Percentiles rank a stretch among this genome's conserved stretches.
Evolutionary conservation across 2,888 invertebrate genomes (phyloP).

Genomic region (Drosophila neonasuta): DNA sequence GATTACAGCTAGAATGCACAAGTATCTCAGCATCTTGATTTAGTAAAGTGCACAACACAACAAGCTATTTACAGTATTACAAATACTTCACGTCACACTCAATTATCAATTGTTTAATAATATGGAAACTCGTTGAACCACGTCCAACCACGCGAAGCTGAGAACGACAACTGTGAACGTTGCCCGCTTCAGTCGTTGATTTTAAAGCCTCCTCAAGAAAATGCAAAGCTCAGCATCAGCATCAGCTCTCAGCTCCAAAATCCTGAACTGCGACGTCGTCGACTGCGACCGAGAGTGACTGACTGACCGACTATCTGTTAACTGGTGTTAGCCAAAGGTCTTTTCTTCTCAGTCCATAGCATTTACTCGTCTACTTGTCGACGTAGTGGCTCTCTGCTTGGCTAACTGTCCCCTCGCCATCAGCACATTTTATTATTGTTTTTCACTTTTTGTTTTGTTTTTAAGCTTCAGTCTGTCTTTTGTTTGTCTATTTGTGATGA

Average conservation of each 20-base stretch:
- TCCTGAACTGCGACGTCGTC: conserved; percentile 6
- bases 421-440: conserved; percentile 14
- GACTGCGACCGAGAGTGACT: conserved; percentile 26
- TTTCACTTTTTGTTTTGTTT: background rate
- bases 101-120: conserved; percentile 13
- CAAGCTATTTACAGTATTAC: background rate
- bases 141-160: conserved; percentile 58
- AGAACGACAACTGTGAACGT: conserved; percentile 65
- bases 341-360: conserved; percentile 10
- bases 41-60: conserved; percentile 6
- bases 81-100: conserved; percentile 16
- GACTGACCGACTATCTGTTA: conserved; percentile 18
- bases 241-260: background rate
- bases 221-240: conserved; percentile 30
- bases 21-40: conserved; percentile 51
- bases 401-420: background rate
- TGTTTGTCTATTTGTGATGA: conserved; percentile 39
- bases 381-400: conserved; percentile 1
- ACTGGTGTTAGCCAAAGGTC: conserved; percentile 40
- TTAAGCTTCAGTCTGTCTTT: conserved; percentile 12
- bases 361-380: conserved; percentile 15
- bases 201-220: conserved; percentile 57
- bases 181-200: conserved; percentile 41
- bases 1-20: conserved; percentile 43
- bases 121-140: conserved; percentile 20